Conservation (phyloP, 2,113 vertebrate genomes). For the Lepus americanus region DNA sequence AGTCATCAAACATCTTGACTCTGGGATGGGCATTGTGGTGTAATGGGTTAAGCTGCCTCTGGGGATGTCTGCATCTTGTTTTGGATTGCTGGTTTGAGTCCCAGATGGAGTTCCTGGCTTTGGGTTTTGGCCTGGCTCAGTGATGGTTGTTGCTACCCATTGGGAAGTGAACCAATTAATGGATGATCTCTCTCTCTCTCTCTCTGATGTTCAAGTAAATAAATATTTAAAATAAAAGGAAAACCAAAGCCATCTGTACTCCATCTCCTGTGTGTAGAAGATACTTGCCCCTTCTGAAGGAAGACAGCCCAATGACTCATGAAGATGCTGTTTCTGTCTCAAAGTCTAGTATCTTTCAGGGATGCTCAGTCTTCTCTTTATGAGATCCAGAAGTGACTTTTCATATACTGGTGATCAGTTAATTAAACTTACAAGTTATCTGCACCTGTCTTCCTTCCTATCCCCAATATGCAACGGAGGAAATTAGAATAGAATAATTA, state of each 20-base stretch:
- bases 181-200: too few relatives aligned
- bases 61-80: too few relatives aligned
- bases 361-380: neutral
- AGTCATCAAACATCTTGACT: neutral
- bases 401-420: slow-evolving; percentile 6
- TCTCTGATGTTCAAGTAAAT: too few relatives aligned
- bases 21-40: too few relatives aligned
- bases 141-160: too few relatives aligned
- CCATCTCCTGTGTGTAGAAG: neutral
- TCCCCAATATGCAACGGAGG: neutral
- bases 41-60: too few relatives aligned
- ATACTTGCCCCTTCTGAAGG: neutral
- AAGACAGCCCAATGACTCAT: neutral
- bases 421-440: slow-evolving; percentile 15
- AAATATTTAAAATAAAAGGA: too few relatives aligned
- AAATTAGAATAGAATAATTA: slow-evolving; percentile 19
- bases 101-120: too few relatives aligned
- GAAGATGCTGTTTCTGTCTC: neutral
- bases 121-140: too few relatives aligned
- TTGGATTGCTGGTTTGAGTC: too few relatives aligned
- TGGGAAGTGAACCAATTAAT: too few relatives aligned
- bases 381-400: neutral
- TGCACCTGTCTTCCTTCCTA: neutral
- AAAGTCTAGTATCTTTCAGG: slow-evolving; percentile 6
- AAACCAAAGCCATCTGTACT: neutral